Evolutionary conservation across 1,140 invertebrate genomes (phyloP), one percentile per base, ranked within the genome.

Genomic region (Ridgeia piscesae): DNA sequence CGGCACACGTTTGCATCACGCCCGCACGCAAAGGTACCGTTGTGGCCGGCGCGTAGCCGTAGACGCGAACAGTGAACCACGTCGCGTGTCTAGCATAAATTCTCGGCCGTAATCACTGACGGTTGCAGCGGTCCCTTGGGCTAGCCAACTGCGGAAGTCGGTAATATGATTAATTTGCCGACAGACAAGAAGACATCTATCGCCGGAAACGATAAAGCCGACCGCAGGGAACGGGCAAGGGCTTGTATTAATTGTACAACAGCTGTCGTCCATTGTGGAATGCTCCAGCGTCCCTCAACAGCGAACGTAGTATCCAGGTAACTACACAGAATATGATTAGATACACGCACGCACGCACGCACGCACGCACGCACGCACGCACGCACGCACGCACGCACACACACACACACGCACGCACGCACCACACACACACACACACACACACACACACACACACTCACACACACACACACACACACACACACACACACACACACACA

Each of bases 91-190:
- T 77, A 77, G 58, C 58, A 77, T 77, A 77, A 77, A 77, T 77
- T 77, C 58, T 77, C 17, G 17, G 8, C 58, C 58, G 14, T 77
- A 77, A 77, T 77, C 58, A 77, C 58, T 77, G 58, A 77, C 58
- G 27, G 58, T 77, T 77, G 58, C 58, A 4, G 58, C 0, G 6
- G 0, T 77, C 58, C 58, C 58, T 77, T 21, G 58, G 58, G 58
- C 58, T 77, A 9, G 6, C 58, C 58, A 77, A 77, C 58, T 77
- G 8, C 58, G 58, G 58, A 77, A 77, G 58, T 77, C 58, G 58
- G 58, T 77, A 77, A 77, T 77, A 77, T 77, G 58, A 77, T 77
- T 77, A 77, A 77, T 77, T 77, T 77, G 58, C 58, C 58, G 58
- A 77, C 58, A 77, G 58, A 77, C 58, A 77, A 77, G 58, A 77